Conservation (phyloP, 2,113 vertebrate genomes). For the Phoenicopterus ruber region DNA sequence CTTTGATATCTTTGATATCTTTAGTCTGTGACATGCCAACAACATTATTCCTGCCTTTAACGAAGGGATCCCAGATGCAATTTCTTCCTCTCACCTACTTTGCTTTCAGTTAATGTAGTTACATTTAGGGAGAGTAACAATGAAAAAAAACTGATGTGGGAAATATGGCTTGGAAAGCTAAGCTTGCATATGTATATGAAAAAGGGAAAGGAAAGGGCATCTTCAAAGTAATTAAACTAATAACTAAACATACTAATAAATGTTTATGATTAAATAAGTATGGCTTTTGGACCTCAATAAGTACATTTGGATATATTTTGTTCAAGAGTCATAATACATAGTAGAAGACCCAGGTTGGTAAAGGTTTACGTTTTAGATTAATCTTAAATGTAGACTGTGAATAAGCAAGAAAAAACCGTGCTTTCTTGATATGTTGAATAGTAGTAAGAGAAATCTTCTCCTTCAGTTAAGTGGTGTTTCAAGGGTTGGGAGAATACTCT, state of each 20-base stretch:
- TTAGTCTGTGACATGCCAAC: neutral
- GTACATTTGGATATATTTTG: neutral
- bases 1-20: neutral
- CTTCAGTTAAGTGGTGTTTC: neutral
- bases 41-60: neutral
- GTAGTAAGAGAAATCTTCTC: neutral
- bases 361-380: neutral
- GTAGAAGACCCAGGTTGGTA: neutral
- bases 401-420: neutral
- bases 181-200: neutral
- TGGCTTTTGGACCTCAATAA: neutral
- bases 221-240: neutral
- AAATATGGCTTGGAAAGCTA: neutral
- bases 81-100: conserved; percentile 9
- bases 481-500: neutral
- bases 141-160: neutral
- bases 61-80: neutral
- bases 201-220: neutral
- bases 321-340: neutral
- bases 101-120: neutral
- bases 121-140: neutral
- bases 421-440: neutral
- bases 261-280: neutral
- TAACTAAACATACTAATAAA: neutral
- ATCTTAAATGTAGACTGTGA: neutral